Percentiles rank a stretch among this genome's conserved stretches.
phyloP scores from a whole-genome alignment of 2,888 invertebrate genomes.

The Eristalis tenax region DNA sequence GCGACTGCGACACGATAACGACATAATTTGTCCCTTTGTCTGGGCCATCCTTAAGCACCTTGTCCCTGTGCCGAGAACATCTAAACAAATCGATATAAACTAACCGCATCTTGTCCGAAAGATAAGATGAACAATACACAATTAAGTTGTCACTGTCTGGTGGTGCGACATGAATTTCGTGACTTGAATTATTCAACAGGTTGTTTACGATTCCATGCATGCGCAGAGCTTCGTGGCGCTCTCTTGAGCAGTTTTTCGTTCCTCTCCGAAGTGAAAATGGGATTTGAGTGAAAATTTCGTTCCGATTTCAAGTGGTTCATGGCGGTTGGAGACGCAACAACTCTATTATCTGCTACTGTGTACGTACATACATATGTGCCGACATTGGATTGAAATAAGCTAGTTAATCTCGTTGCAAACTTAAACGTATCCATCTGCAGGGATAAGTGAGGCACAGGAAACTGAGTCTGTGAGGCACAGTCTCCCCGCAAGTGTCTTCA shows the following conservation, averaged over 20 bases:
- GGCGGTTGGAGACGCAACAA: neutral
- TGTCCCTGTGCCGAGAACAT: neutral
- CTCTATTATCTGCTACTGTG: neutral
- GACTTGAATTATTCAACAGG: conserved; percentile 45
- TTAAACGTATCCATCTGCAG: neutral
- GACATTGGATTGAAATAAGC: neutral
- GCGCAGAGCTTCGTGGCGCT: neutral
- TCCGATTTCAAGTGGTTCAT: neutral
- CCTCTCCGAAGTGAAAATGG: neutral
- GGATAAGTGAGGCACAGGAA: neutral
- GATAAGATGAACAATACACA: conserved; percentile 4
- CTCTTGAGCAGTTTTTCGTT: conserved; percentile 12
- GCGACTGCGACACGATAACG: too few relatives aligned
- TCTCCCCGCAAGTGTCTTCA: neutral
- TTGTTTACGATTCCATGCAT: conserved; percentile 11
- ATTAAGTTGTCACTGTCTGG: conserved; percentile 20
- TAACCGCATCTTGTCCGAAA: conserved; percentile 1
- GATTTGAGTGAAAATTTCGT: neutral
- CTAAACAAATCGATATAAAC: conserved; percentile 11
- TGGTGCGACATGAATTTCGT: conserved; percentile 2
- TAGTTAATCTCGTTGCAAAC: neutral
- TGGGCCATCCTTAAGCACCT: neutral
- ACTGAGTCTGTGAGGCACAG: too few relatives aligned
- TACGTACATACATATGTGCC: neutral
- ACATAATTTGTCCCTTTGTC: neutral